Base-by-base conservation (phyloP, 2,113 vertebrate species). In the Cheilinus undulatus region DNA sequence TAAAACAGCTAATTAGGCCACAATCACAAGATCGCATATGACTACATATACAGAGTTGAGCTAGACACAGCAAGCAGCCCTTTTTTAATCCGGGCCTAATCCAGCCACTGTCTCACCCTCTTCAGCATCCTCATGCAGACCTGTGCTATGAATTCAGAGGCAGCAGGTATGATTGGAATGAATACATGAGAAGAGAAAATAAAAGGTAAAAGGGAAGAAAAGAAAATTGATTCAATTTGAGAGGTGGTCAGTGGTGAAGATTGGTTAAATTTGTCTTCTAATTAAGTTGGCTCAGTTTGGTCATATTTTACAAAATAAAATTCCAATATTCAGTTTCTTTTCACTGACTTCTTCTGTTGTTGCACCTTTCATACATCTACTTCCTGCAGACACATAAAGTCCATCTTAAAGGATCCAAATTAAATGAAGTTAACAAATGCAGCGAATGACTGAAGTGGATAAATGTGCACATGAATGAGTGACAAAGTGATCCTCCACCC, bases 21-120 rank as follows among this genome's bases (percentile, higher is more conserved):
- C 72, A 87, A 89, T 88, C 83, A 80, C 77, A 78, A 61, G 61
- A 62, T 32, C 82, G 57, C 85, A 76, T 78, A 85, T 52, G 70
- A 80, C 82, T 82, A 82, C 78, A 67, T 82, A 80, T 68, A 43
- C 57, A 78, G 71, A 90, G 74, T 59, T 58, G 77, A 76, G 67
- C 77, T 66, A 48, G 88, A 69, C 79, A 69, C 66, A 73, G 75
- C 19, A 22, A 87, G 85, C 53, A 73, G 86, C 65, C 80, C 86
- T 89, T 85, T 86, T 83, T 84, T 7, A 85, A 87, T 85, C 83
- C 80, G 76, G 40, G 69, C 57, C 60, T 87, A 90, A 91, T 89
- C 83, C 84, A 81, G 75, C 38, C 63, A 57, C 79, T 42, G 50
- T 81, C 68, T 77, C 66, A 64, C 73, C 68, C 65, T 79, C 78